Evolutionary conservation across 2,113 vertebrate genomes (phyloP).

Genomic region (Eurypyga helias): DNA sequence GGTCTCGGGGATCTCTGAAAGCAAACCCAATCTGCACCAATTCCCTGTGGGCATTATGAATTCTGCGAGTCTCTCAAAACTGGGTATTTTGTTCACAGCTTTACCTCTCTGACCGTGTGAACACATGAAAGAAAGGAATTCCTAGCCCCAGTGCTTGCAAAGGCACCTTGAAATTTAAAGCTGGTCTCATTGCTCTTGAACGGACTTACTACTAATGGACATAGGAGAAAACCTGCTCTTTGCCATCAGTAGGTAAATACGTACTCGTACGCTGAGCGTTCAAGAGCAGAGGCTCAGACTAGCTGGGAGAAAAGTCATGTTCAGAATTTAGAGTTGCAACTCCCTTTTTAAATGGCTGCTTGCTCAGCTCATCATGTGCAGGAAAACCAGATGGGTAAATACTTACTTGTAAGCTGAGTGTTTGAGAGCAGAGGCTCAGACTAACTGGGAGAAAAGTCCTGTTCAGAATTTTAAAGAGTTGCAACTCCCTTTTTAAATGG

Average conservation of each 20-base stretch:
- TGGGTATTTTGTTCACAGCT: background rate
- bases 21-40: background rate
- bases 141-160: background rate
- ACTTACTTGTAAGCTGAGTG: background rate
- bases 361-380: background rate
- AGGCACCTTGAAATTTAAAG: background rate
- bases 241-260: background rate
- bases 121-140: background rate
- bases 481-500: background rate
- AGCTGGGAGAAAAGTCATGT: background rate
- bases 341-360: background rate
- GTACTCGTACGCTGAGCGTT: background rate
- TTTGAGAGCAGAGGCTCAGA: background rate
- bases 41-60: background rate
- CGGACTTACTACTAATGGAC: background rate
- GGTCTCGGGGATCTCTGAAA: background rate
- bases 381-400: background rate
- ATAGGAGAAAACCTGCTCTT: background rate
- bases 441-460: background rate
- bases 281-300: background rate
- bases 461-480: background rate
- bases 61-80: background rate
- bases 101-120: background rate
- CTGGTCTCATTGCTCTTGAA: background rate
- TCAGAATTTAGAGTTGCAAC: background rate